Evolutionary conservation across 2,888 invertebrate species (phyloP).

Genomic region (Drosophila ustulata): DNA sequence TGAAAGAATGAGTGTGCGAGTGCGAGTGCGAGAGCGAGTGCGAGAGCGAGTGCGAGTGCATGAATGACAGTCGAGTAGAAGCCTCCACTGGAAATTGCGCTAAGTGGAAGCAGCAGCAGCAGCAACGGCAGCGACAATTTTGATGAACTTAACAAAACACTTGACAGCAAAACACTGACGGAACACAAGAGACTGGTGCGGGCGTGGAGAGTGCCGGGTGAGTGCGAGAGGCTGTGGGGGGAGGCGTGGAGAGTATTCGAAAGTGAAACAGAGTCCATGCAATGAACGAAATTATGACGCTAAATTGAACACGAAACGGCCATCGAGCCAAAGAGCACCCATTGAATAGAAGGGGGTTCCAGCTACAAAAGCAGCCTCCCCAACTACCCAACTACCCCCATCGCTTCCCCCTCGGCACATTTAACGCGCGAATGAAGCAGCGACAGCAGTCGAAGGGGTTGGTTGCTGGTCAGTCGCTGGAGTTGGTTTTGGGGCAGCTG

Average conservation of each 20-base stretch:
- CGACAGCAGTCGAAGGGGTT: constrained; percentile 46
- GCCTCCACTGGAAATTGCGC: constrained; percentile 67
- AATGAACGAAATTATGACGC: constrained; percentile 81
- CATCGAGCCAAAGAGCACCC: constrained; percentile 62
- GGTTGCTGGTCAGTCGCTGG: constrained; percentile 47
- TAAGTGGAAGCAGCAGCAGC: constrained; percentile 56
- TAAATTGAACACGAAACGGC: constrained; percentile 80
- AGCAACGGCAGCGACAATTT: constrained; percentile 69
- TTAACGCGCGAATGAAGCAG: constrained; percentile 74
- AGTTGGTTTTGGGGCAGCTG: constrained; percentile 48
- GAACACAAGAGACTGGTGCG: constrained; percentile 3
- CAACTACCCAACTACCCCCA: constrained; percentile 7
- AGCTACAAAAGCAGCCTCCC: constrained; percentile 47
- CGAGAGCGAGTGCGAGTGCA: constrained; percentile 33
- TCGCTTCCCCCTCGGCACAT: constrained; percentile 36
- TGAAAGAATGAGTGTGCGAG: constrained; percentile 49
- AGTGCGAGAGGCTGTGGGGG: background rate
- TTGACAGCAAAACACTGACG: constrained; percentile 61
- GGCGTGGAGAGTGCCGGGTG: background rate
- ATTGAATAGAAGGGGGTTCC: constrained; percentile 29
- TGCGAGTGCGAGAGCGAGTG: constrained; percentile 36
- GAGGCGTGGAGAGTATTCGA: constrained; percentile 13
- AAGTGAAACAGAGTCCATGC: constrained; percentile 62
- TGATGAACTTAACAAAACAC: constrained; percentile 82
- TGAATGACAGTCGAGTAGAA: constrained; percentile 70